These are phyloP conservation scores for Sinocyclocheilus anophthalmus DNA, from an alignment of 2,113 vertebrate species.

Conservation along the genomic window DNA sequence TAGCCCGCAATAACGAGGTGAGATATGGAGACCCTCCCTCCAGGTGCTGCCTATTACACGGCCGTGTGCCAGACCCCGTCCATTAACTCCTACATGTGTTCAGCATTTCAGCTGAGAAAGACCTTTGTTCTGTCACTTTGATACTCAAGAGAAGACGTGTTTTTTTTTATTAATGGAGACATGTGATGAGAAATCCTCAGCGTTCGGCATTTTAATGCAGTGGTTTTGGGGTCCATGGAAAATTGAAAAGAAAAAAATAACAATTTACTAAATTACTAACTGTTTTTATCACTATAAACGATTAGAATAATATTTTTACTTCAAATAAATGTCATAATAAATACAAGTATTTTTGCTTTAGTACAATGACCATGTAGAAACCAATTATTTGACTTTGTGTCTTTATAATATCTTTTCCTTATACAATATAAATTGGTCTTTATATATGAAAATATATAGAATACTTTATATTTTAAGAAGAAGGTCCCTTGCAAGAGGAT, in stretches of 20 bases:
- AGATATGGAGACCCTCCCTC: slow-evolving; percentile 47
- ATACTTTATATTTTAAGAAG: neutral
- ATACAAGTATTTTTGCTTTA: too few species aligned
- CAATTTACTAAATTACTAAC: too few species aligned
- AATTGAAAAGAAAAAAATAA: too few species aligned
- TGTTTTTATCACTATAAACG: too few species aligned
- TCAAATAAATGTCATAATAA: too few species aligned
- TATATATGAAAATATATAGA: neutral
- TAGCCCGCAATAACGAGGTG: slow-evolving; percentile 86
- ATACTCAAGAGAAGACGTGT: neutral
- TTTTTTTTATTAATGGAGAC: slow-evolving; percentile 5
- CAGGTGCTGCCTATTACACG: neutral
- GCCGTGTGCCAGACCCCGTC: slow-evolving; percentile 5
- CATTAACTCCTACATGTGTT: slow-evolving; percentile 23
- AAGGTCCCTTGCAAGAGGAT: neutral
- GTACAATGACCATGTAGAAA: too few species aligned
- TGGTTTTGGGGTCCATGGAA: too few species aligned
- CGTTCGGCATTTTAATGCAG: too few species aligned
- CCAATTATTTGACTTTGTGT: too few species aligned
- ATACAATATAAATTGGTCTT: too few species aligned
- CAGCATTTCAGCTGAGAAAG: slow-evolving; percentile 12
- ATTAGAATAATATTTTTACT: too few species aligned
- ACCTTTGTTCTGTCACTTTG: slow-evolving; percentile 22
- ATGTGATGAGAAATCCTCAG: neutral
- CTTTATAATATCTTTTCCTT: too few species aligned